Conservation (phyloP, 2,113 vertebrate species). For the Megatriorchis doriae region DNA sequence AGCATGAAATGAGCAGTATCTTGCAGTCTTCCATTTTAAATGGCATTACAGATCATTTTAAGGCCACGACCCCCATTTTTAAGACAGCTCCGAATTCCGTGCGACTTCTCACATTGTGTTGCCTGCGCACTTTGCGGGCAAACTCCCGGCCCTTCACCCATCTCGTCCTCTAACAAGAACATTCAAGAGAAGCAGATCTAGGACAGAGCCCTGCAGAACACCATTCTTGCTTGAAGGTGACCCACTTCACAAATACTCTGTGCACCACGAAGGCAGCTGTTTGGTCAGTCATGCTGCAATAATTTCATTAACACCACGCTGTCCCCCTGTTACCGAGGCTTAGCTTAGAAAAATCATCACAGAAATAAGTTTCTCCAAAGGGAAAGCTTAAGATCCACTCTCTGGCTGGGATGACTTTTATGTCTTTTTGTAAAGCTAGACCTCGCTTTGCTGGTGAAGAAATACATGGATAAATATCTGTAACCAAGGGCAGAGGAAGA, state of each 20-base stretch:
- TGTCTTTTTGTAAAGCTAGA: neutral
- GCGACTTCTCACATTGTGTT: neutral
- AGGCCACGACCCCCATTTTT: neutral
- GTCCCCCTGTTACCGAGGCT: neutral
- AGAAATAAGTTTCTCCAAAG: neutral
- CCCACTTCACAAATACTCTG: neutral
- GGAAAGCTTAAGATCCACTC: neutral
- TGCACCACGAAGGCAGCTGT: neutral
- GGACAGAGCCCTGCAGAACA: neutral
- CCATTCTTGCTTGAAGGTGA: neutral
- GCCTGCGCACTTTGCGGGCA: too few relatives aligned
- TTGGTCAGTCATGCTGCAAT: neutral
- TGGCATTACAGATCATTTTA: neutral
- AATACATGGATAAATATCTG: neutral
- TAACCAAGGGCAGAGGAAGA: neutral
- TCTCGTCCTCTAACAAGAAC: too few relatives aligned
- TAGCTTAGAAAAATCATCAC: neutral
- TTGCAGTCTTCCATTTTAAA: neutral
- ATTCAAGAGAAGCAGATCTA: too few relatives aligned
- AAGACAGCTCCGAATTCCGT: neutral
- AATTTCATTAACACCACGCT: rapidly evolving
- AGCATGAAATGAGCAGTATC: neutral
- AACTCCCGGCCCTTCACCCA: too few relatives aligned
- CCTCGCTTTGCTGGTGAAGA: neutral
- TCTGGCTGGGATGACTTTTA: neutral